Evolutionary conservation across 2,888 invertebrate genomes (phyloP), one percentile per base, ranked within the genome.

Genomic region (Eucera pruinosa): DNA sequence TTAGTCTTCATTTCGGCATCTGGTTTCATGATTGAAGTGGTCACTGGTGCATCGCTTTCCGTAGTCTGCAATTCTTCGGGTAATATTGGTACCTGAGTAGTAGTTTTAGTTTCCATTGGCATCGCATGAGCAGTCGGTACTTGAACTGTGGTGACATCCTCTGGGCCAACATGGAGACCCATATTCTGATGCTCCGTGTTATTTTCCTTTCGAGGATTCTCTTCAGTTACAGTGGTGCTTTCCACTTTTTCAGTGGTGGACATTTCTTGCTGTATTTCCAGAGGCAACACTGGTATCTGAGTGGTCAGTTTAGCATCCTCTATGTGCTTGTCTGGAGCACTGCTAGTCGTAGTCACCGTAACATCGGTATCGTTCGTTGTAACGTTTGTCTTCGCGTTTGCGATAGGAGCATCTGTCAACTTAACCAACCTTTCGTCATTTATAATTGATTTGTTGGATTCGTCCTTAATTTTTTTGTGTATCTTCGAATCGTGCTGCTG

Each of bases 51-150:
- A 47, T 89, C 91, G 27, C 89, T 88, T 45, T 92, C 92, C 0
- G 91, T 92, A 1, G 90, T 90, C 71, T 86, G 88, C 39, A 92
- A 80, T 75, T 92, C 92, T 50, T 92, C 91, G 0, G 92, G 92
- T 9, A 90, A 69, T 61, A 92, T 91, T 6, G 92, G 91, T 5
- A 90, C 81, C 79, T 90, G 90, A 4, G 88, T 88, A 1, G 91
- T 91, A 2, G 91, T 91, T 80, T 90, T 92, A 0, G 88, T 85
- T 11, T 90, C 90, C 9, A 83, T 27, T 5, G 81, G 73, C 9
- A 78, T 73, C 2, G 62, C 55, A 33, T 84, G 87, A 0, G 85
- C 84, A 1, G 83, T 87, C 13, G 77, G 69, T 2, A 65, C 15
- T 5, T 77, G 80, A n/a, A 62, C 20, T 1, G 74, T 82, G 5